A percentile compares a stretch with the other conserved stretches of the same genome.
These are phyloP conservation scores for Leptarthrus brevirostris DNA, from an alignment of 2,888 invertebrate genomes.

Conservation along the genomic window DNA sequence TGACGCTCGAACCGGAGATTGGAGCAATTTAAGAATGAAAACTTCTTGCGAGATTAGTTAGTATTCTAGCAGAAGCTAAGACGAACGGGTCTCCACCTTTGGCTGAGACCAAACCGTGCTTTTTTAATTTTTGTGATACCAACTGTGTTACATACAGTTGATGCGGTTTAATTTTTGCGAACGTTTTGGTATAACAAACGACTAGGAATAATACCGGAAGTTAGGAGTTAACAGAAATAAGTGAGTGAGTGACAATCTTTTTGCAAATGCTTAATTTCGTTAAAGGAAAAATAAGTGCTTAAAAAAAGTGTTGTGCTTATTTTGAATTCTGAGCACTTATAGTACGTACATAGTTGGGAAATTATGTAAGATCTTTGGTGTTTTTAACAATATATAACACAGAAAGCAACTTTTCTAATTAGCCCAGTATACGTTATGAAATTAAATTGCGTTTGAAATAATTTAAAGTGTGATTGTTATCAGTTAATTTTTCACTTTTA, in stretches of 20 bases:
- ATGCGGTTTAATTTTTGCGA: too few species aligned
- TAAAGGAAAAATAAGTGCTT: too few species aligned
- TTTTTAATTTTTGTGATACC: constrained; percentile 7
- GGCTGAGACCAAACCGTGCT: constrained; percentile 18
- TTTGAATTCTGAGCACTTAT: too few species aligned
- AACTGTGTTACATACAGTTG: neutral
- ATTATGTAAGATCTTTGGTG: too few species aligned
- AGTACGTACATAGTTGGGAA: too few species aligned
- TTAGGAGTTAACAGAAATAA: constrained; percentile 19
- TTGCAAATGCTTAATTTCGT: neutral
- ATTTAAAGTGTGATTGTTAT: too few species aligned
- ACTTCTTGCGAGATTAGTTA: constrained; percentile 39
- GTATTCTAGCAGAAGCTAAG: constrained; percentile 43
- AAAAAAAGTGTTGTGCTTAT: too few species aligned
- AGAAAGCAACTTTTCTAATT: too few species aligned
- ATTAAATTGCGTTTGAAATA: too few species aligned
- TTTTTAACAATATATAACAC: too few species aligned
- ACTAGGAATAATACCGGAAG: constrained; percentile 27
- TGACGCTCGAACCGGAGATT: constrained; percentile 10
- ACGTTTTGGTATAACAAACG: neutral
- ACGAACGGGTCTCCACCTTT: neutral
- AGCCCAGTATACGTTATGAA: too few species aligned
- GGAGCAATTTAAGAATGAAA: constrained; percentile 36
- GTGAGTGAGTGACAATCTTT: constrained; percentile 8
- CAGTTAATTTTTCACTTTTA: too few species aligned